These are phyloP conservation scores for Plotosus lineatus DNA, from an alignment of 2,113 vertebrate species.

Conservation along the genomic window DNA sequence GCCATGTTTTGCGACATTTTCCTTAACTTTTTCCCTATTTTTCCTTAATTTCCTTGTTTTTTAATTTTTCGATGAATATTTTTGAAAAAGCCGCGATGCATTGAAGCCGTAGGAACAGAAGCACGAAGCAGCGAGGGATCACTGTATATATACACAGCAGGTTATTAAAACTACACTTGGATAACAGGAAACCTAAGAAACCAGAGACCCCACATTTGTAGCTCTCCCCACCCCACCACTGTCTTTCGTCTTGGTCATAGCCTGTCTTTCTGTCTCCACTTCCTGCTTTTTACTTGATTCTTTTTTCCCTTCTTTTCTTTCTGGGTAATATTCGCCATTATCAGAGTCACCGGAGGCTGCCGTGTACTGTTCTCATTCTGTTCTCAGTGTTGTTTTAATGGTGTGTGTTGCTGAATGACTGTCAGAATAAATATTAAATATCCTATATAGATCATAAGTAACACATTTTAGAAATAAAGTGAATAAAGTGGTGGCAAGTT, in stretches of 20 bases:
- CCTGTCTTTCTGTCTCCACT: conserved; percentile 59
- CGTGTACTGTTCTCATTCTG: conserved; percentile 62
- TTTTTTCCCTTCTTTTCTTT: conserved; percentile 18
- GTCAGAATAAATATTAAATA: conserved; percentile 4
- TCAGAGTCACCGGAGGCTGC: conserved; percentile 24
- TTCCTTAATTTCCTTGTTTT: too few relatives aligned
- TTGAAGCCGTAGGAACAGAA: too few relatives aligned
- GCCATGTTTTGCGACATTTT: too few relatives aligned
- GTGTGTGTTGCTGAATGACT: conserved; percentile 29
- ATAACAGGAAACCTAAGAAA: neutral
- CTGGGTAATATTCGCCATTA: conserved; percentile 1
- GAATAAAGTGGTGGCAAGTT: neutral
- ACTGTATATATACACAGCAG: neutral
- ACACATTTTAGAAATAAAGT: neutral
- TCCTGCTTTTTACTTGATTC: neutral
- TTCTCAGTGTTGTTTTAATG: conserved; percentile 61
- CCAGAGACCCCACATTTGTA: conserved; percentile 16
- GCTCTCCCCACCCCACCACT: conserved; percentile 61
- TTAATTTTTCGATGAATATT: too few relatives aligned
- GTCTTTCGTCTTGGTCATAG: conserved; percentile 58
- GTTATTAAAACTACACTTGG: neutral
- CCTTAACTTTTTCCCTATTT: too few relatives aligned
- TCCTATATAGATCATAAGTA: neutral
- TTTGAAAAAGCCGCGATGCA: too few relatives aligned
- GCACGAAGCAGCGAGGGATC: too few relatives aligned